Percentiles rank a stretch among this genome's conserved stretches.
phyloP scores from a whole-genome alignment of 23 tunicate species.

The Ciona savignyi region DNA sequence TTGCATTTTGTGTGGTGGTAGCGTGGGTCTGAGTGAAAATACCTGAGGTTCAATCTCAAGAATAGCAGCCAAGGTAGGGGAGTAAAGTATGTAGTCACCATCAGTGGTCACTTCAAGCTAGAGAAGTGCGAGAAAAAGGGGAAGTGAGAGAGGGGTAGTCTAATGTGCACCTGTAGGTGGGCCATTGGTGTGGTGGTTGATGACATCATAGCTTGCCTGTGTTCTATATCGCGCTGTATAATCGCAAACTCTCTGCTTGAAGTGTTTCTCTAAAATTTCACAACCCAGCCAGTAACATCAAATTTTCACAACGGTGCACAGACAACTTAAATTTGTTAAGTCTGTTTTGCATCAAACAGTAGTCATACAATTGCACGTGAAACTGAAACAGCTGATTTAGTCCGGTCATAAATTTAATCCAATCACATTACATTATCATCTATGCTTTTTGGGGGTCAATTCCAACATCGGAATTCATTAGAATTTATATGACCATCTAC shows the following conservation, averaged over 20 bases:
- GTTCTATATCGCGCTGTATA: slow-evolving; percentile 46
- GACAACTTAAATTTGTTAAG: no score
- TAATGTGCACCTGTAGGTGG: slow-evolving; percentile 10
- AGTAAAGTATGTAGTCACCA: slow-evolving; percentile 57
- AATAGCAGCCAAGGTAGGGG: slow-evolving; percentile 53
- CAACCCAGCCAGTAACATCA: not conserved
- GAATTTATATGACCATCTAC: no score
- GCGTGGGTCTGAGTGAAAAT: slow-evolving; percentile 6
- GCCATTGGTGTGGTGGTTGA: slow-evolving; percentile 14
- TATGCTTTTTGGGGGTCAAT: no score
- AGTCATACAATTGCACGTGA: no score
- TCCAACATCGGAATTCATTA: no score
- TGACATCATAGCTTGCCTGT: slow-evolving; percentile 11
- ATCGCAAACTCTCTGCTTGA: slow-evolving; percentile 52
- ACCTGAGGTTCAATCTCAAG: slow-evolving; percentile 60
- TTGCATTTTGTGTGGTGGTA: not conserved
- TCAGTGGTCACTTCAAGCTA: slow-evolving; percentile 22
- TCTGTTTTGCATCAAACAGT: no score
- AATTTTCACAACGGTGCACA: no score
- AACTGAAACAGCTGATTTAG: no score
- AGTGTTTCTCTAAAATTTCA: not conserved
- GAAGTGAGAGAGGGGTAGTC: not conserved
- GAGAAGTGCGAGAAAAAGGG: not conserved
- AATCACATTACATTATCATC: no score
- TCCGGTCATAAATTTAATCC: no score